These are phyloP conservation scores for Campoletis sonorensis DNA, from an alignment of 1,140 invertebrate genomes.

Conservation along the genomic window DNA sequence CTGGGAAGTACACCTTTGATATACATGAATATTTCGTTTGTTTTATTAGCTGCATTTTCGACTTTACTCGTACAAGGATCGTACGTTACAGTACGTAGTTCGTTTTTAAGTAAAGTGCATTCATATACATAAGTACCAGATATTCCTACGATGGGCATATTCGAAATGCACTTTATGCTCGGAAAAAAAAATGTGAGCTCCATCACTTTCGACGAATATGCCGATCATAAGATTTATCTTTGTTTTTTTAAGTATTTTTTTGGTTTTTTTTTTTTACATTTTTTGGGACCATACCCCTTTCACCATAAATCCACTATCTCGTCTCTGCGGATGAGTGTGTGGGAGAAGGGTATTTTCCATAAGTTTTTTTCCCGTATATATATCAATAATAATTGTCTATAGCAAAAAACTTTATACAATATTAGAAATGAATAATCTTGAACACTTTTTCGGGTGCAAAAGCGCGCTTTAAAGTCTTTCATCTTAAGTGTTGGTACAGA, in stretches of 20 bases:
- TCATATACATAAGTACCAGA: slow-evolving; percentile 23
- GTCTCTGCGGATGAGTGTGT: slow-evolving; percentile 70
- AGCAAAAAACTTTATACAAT: slow-evolving; percentile 41
- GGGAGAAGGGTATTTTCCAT: slow-evolving; percentile 69
- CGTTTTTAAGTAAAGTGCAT: slow-evolving; percentile 9
- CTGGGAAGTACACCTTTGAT: slow-evolving; percentile 17
- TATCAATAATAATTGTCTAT: slow-evolving; percentile 35
- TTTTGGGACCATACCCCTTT: slow-evolving; percentile 67
- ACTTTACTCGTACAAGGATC: neutral
- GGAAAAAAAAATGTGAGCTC: slow-evolving; percentile 15
- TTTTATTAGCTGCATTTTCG: neutral
- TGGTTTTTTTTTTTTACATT: neutral
- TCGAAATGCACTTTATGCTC: slow-evolving; percentile 36
- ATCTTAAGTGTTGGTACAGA: neutral
- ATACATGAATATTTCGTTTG: neutral
- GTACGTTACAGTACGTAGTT: slow-evolving; percentile 8
- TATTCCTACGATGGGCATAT: slow-evolving; percentile 18
- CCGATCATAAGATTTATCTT: slow-evolving; percentile 24
- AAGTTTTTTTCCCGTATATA: slow-evolving; percentile 12
- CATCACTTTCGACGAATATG: slow-evolving; percentile 19
- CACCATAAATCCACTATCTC: slow-evolving; percentile 73
- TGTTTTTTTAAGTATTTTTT: neutral
- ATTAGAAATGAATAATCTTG: slow-evolving; percentile 16
- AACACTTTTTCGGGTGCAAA: slow-evolving; percentile 32
- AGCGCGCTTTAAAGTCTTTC: slow-evolving; percentile 21